phyloP scores from a whole-genome alignment of 2,113 vertebrate genomes.

The Pholis gunnellus region DNA sequence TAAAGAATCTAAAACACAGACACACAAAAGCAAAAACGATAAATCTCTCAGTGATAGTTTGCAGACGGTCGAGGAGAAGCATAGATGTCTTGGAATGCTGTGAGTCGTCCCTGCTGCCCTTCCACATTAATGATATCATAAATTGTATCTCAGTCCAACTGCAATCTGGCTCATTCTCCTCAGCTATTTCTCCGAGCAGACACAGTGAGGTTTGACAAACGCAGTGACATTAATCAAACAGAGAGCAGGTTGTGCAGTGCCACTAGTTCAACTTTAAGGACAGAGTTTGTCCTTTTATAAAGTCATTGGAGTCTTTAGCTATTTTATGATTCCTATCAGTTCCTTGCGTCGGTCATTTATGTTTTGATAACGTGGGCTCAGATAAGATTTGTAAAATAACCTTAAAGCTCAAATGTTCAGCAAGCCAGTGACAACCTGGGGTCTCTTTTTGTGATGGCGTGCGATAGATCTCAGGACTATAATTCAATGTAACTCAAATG shows the following conservation, averaged over 20 bases:
- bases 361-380: constrained; percentile 20
- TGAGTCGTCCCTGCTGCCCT: constrained; percentile 39
- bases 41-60: constrained; percentile 23
- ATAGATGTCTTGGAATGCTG: constrained; percentile 56
- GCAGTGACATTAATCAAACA: constrained; percentile 43
- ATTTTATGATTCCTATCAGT: constrained; percentile 25
- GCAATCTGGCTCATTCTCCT: constrained; percentile 30
- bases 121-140: constrained; percentile 60
- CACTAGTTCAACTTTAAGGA: constrained; percentile 28
- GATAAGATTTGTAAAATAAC: constrained; percentile 26
- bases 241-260: constrained; percentile 19
- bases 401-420: constrained; percentile 10
- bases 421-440: background rate
- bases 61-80: constrained; percentile 38
- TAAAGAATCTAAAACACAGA: background rate
- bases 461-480: background rate
- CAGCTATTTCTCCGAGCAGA: constrained; percentile 5
- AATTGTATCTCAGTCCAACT: constrained; percentile 40
- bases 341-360: constrained; percentile 11
- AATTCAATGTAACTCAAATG: background rate
- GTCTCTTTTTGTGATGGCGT: background rate
- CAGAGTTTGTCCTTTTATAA: constrained; percentile 27
- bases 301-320: background rate
- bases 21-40: constrained; percentile 17
- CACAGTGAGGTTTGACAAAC: constrained; percentile 7